These are phyloP conservation scores for Anneissia japonica DNA, from an alignment of 35 echinoderm and acorn worm genomes.

Conservation along the genomic window DNA sequence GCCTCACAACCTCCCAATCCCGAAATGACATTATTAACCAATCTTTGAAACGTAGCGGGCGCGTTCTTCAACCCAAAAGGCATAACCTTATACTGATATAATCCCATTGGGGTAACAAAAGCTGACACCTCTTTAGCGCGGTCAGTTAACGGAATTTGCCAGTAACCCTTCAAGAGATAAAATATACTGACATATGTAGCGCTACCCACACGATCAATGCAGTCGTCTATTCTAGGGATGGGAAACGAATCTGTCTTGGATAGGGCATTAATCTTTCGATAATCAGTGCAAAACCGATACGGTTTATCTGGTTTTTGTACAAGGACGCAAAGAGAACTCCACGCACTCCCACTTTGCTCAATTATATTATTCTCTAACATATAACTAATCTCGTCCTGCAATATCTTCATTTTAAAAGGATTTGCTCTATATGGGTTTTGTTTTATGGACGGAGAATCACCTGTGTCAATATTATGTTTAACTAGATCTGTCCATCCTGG, in stretches of 20 bases:
- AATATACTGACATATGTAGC: constrained; percentile 48
- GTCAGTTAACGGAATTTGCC: constrained; percentile 49
- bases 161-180: constrained; percentile 52
- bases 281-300: constrained; percentile 58
- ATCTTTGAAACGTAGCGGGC: background rate
- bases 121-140: constrained; percentile 48
- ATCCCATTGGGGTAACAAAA: constrained; percentile 47
- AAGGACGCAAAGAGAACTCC: constrained; percentile 44
- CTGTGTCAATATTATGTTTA: background rate
- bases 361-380: constrained; percentile 64
- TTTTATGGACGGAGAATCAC: constrained; percentile 4
- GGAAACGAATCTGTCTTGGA: constrained; percentile 55
- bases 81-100: constrained; percentile 43
- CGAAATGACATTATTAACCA: background rate
- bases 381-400: constrained; percentile 41
- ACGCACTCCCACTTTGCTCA: constrained; percentile 46
- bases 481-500: constrained; percentile 45
- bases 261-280: constrained; percentile 45
- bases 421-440: too few relatives aligned
- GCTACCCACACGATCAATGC: constrained; percentile 40
- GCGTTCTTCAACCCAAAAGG: constrained; percentile 29
- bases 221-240: constrained; percentile 55
- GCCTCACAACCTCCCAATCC: constrained; percentile 20
- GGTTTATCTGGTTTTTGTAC: constrained; percentile 46
- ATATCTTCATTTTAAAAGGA: too few relatives aligned